phyloP scores from a whole-genome alignment of 2,888 invertebrate genomes.

The Sarcophaga caerulescens region DNA sequence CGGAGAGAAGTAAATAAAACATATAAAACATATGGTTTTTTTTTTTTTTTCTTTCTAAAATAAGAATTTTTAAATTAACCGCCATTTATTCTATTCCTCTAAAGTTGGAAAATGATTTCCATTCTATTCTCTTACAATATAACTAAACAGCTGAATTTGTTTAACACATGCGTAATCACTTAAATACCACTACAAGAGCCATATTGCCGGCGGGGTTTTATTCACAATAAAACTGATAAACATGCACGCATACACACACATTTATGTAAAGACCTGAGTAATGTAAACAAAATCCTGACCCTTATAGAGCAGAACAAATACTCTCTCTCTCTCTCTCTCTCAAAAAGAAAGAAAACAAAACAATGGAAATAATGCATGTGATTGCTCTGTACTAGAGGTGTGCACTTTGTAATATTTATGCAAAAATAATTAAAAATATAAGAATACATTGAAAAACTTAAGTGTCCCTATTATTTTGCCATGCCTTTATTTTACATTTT shows the following conservation, averaged over 20 bases:
- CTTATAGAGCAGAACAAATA: not conserved
- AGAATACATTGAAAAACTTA: too few relatives aligned
- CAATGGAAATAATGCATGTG: not conserved
- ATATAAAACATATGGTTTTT: too few relatives aligned
- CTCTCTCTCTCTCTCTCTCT: not conserved
- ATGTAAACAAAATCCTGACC: not conserved
- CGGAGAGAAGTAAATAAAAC: too few relatives aligned
- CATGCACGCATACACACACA: not conserved
- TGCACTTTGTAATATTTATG: too few relatives aligned
- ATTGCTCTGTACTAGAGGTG: too few relatives aligned
- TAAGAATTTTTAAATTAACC: too few relatives aligned
- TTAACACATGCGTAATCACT: conserved; percentile 48
- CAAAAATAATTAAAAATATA: too few relatives aligned
- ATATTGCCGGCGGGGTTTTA: conserved; percentile 21
- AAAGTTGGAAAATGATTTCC: not conserved
- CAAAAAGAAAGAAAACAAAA: not conserved
- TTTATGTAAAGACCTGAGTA: not conserved
- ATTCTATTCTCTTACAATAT: conserved; percentile 39
- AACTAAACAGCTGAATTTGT: conserved; percentile 41
- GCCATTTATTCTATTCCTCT: not conserved
- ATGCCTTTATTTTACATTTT: too few relatives aligned
- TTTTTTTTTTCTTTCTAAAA: too few relatives aligned
- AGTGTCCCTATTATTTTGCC: too few relatives aligned
- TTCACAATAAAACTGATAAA: not conserved
- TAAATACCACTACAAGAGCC: conserved; percentile 8